These are phyloP conservation scores for Drosophila atroscutellata DNA, from an alignment of 2,888 invertebrate genomes.

Conservation along the genomic window DNA sequence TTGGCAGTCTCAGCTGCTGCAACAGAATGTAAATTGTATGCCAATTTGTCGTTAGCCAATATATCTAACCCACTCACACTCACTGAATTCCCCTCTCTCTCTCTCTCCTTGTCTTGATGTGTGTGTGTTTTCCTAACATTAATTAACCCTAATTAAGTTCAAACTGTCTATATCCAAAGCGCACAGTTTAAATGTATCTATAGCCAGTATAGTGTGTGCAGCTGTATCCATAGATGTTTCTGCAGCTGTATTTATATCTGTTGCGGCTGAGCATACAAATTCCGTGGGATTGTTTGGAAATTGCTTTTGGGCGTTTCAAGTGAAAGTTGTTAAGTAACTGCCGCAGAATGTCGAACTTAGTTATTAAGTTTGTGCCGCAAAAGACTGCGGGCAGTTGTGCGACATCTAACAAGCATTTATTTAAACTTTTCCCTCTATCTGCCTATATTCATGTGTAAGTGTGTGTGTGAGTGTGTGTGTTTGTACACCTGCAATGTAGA, in stretches of 20 bases:
- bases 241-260: constrained; percentile 13
- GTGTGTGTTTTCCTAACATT: constrained; percentile 67
- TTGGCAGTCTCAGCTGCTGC: constrained; percentile 38
- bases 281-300: constrained; percentile 23
- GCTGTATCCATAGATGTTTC: neutral
- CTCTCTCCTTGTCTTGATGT: neutral
- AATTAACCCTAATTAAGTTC: constrained; percentile 79
- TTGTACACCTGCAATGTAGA: constrained; percentile 52
- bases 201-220: neutral
- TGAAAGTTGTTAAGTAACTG: constrained; percentile 62
- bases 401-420: constrained; percentile 71
- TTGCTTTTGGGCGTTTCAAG: constrained; percentile 55
- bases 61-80: constrained; percentile 11
- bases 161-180: constrained; percentile 23
- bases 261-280: constrained; percentile 19
- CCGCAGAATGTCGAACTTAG: constrained; percentile 53
- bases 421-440: constrained; percentile 50
- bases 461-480: neutral
- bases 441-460: neutral
- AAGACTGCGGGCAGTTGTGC: constrained; percentile 64
- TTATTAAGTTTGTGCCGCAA: constrained; percentile 48
- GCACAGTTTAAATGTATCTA: constrained; percentile 17
- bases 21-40: constrained; percentile 55
- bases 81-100: neutral
- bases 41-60: constrained; percentile 71